Evolutionary conservation across 2,113 vertebrate genomes (phyloP).

Genomic region (Atractosteus spatula): DNA sequence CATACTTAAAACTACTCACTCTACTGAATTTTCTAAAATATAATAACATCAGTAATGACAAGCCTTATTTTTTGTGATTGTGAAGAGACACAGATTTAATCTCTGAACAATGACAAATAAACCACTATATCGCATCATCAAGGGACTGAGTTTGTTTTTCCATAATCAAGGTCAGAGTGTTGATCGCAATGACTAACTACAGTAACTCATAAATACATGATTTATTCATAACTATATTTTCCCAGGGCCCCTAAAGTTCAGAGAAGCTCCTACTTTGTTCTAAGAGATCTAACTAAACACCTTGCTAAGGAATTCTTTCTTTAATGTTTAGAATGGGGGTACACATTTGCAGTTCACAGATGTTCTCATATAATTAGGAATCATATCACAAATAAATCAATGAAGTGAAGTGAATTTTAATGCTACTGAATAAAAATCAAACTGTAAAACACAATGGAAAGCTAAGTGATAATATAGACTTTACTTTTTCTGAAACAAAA

Average conservation of each 20-base stretch:
- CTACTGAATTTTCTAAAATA: no score
- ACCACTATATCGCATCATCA: neutral
- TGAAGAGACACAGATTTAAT: no score
- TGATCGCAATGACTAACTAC: slow-evolving; percentile 67
- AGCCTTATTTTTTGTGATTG: no score
- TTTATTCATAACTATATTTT: slow-evolving; percentile 73
- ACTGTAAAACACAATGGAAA: no score
- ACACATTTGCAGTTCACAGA: no score
- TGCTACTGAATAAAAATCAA: no score
- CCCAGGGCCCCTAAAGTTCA: slow-evolving; percentile 66
- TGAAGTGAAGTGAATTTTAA: neutral
- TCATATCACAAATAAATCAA: slow-evolving; percentile 23
- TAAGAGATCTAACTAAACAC: slow-evolving; percentile 58
- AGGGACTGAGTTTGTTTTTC: slow-evolving; percentile 5
- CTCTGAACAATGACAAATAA: no score
- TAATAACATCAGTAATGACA: no score
- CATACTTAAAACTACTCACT: no score
- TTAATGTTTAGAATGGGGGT: slow-evolving; percentile 53
- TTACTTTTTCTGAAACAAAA: no score
- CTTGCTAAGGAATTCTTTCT: slow-evolving; percentile 57
- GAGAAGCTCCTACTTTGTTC: slow-evolving; percentile 55
- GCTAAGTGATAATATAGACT: no score
- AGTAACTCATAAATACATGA: slow-evolving; percentile 67
- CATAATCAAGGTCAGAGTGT: slow-evolving; percentile 36
- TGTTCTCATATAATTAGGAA: no score